Evolutionary conservation across 1,140 invertebrate genomes (phyloP), one percentile per base, ranked within the genome.

Genomic region (Pachyrhynchus sulphureomaculatus): DNA sequence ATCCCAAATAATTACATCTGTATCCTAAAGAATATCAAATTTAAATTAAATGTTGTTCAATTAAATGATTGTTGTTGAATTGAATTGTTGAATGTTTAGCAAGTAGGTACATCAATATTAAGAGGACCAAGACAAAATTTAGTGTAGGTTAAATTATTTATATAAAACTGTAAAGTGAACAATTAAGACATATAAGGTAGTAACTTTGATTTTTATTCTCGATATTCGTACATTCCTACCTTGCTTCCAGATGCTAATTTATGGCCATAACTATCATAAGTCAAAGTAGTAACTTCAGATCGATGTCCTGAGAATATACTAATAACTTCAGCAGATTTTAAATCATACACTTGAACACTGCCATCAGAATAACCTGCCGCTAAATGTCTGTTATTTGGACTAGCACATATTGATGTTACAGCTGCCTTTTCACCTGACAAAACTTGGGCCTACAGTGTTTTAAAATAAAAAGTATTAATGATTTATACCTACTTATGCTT

Each of bases 1-100:
- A 82, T 99, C 96, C 90, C 96, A 98, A 21, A 98, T 78, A 42
- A 98, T 91, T 4, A 99, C 86, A 78, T 96, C 91, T 15, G 92
- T 95, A 75, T 97, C 95, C 86, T 93, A 66, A 48, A 70, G 33
- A 47, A 29, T 9, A 49, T 44, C 15, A n/a, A 51, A 24, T 55
- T n/a, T 44, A 21, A 26, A 48, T 44, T 18, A 26, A 29, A 3
- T n/a, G 5, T 4, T 6, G 4, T 15, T 2, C 4, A 33, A 17
- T 33, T 20, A 21, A 20, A 17, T 4, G 3, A 3, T 39, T 44
- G 9, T 44, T 44, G 21, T 9, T 15, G 15, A 1, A 18, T 48
- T 10, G 45, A 15, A 26, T 20, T 45, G 18, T 5, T 20, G 33
- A 33, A n/a, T n/a, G n/a, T n/a, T n/a, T n/a, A n/a, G n/a, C n/a